A percentile compares a stretch with the other conserved stretches of the same genome.
Conservation (phyloP, 2,797 vertebrate genomes). For the Semaprochilodus insignis region DNA sequence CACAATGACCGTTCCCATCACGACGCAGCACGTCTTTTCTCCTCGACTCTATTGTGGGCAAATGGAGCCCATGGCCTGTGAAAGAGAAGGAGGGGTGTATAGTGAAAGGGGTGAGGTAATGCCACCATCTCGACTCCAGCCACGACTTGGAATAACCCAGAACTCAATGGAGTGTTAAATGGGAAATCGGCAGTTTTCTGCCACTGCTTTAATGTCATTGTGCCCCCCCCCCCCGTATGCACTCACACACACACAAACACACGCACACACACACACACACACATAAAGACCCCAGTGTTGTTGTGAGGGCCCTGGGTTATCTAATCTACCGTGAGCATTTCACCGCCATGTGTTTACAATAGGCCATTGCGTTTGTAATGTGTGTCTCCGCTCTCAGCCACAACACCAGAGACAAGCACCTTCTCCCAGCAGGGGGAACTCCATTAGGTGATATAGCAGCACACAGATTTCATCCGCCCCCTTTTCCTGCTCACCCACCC, state of each 20-base stretch:
- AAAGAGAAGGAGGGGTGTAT: slow-evolving; percentile 70
- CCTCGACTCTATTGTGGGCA: slow-evolving; percentile 61
- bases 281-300: slow-evolving; percentile 48
- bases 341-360: slow-evolving; percentile 69
- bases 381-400: slow-evolving; percentile 67
- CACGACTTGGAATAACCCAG: slow-evolving; percentile 76
- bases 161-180: slow-evolving; percentile 92
- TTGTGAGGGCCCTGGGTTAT: slow-evolving; percentile 65
- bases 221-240: slow-evolving; percentile 32
- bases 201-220: slow-evolving; percentile 84
- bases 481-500: neutral
- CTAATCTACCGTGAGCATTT: slow-evolving; percentile 63
- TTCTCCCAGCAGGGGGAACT: slow-evolving; percentile 73
- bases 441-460: slow-evolving; percentile 75
- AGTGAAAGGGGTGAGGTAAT: slow-evolving; percentile 73
- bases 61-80: slow-evolving; percentile 76
- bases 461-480: slow-evolving; percentile 32
- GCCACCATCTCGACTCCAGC: slow-evolving; percentile 70
- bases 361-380: slow-evolving; percentile 77
- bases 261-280: slow-evolving; percentile 24
- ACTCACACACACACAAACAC: slow-evolving; percentile 36
- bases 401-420: slow-evolving; percentile 70
- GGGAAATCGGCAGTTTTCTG: slow-evolving; percentile 89
- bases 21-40: slow-evolving; percentile 61
- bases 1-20: slow-evolving; percentile 52